Base-by-base conservation (phyloP, 2,888 invertebrate species). In the Macaria liturata region DNA sequence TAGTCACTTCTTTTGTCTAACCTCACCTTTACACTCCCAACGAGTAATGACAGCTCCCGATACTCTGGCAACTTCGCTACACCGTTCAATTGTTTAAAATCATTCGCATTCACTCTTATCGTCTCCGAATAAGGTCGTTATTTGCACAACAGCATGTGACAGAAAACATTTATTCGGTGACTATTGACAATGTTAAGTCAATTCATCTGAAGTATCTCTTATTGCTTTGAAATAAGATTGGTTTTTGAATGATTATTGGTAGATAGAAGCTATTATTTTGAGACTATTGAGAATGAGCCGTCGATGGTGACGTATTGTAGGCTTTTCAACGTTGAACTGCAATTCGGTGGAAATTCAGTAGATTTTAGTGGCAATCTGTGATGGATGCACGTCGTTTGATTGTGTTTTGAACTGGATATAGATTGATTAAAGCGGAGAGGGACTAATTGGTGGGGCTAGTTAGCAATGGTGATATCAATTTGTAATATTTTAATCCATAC, bases 301-400 rank as follows among this genome's bases (percentile, higher is more conserved):
- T 86, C 86, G 79, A 82, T 80, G 73, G 84, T 88, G 90, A 90
- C 84, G 83, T 85, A 88, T 89, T 84, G 85, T 84, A 84, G 84
- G 84, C 84, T 84, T 86, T 88, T 83, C 82, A 80, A 68, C 77
- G 80, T 80, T 81, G 76, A 68, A 69, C 72, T 78, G 78, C 79
- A 79, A 81, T 81, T 79, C 66, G 66, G 68, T 68, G 62, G 69
- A 65, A 72, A 74, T 72, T 68, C 65, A 69, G 71, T 69, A 67
- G 65, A 74, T 72, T 74, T 73, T 66, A 68, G 63, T 51, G 53
- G 54, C n/a, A 46, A 47, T 56, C 48, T 46, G 58, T 56, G 57
- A 63, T 61, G 9, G 51, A 62, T 57, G 40, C 8, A 34, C 48
- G 31, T 37, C 54, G 46, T 61, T 64, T 58, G 49, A 54, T 54